A percentile compares a stretch with the other conserved stretches of the same genome.
phyloP scores from a whole-genome alignment of 2,797 vertebrate species.

The Sciurus carolinensis region DNA sequence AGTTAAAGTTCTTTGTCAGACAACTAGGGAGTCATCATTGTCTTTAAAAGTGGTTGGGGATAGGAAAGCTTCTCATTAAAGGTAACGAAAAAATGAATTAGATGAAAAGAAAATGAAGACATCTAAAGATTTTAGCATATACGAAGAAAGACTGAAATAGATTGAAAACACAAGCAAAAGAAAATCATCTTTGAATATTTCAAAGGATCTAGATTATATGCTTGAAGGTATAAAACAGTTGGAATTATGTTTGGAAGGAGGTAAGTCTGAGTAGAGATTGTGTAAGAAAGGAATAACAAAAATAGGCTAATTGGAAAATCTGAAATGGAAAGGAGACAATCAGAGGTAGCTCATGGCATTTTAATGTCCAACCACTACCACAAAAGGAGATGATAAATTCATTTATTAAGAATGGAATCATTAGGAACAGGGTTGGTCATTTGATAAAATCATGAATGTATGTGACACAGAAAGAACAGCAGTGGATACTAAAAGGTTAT shows the following conservation, averaged over 20 bases:
- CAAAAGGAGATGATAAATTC: not conserved
- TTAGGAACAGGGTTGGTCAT: not conserved
- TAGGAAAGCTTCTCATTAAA: not conserved
- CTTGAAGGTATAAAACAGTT: not conserved
- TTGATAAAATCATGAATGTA: not conserved
- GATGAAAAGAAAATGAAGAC: conserved; percentile 21
- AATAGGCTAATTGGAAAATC: not conserved
- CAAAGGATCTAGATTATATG: not conserved
- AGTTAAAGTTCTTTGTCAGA: not conserved
- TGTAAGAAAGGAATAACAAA: not conserved
- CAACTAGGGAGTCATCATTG: not conserved
- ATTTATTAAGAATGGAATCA: not conserved
- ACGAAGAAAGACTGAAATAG: not conserved
- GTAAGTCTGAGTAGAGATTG: not conserved
- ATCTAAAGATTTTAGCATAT: not conserved
- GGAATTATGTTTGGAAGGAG: not conserved
- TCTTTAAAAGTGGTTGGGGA: not conserved
- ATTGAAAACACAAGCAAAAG: not conserved
- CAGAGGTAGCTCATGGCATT: not conserved
- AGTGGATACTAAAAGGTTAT: not conserved
- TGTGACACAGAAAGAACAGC: not conserved
- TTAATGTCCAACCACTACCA: not conserved
- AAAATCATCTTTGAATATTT: not conserved
- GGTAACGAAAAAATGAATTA: not conserved
- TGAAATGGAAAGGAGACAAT: not conserved